Evolutionary conservation across 1,140 invertebrate species (phyloP).

Genomic region (Nixonia krombeini): DNA sequence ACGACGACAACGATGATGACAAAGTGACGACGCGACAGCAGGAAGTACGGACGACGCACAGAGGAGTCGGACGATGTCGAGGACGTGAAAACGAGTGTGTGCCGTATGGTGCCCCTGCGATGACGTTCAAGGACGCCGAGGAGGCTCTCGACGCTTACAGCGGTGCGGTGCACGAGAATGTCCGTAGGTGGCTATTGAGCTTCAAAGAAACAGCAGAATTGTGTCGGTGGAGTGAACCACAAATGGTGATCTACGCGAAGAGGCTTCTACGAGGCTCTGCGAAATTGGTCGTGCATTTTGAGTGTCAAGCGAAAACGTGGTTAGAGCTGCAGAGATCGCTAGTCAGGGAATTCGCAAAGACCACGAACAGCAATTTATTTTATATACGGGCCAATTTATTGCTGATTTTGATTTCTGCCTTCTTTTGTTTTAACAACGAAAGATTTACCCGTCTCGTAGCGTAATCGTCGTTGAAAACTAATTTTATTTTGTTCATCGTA

Average conservation of each 20-base stretch:
- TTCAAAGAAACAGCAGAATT: slow-evolving; percentile 45
- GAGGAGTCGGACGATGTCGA: no score
- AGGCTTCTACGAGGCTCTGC: slow-evolving; percentile 35
- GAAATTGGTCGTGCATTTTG: slow-evolving; percentile 30
- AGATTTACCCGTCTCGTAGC: no score
- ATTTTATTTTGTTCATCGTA: no score
- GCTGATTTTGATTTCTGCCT: no score
- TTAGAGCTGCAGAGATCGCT: slow-evolving; percentile 17
- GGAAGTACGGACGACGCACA: no score
- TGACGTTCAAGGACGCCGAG: slow-evolving; percentile 8
- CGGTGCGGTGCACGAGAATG: slow-evolving; percentile 25
- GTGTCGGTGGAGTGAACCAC: slow-evolving; percentile 37
- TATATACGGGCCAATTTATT: no score
- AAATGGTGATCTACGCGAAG: slow-evolving; percentile 38
- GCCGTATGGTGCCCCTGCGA: no score
- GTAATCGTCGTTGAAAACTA: no score
- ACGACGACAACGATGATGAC: no score
- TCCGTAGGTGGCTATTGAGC: slow-evolving; percentile 29
- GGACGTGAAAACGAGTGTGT: no score
- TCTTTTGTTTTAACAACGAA: no score
- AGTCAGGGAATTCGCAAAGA: slow-evolving; percentile 27
- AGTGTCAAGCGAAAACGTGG: slow-evolving; percentile 23
- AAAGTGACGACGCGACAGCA: no score
- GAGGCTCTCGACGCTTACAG: slow-evolving; percentile 36
- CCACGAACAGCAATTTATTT: slow-evolving; percentile 27